Conservation (phyloP, 2,888 invertebrate species). For the Tiliacea citrago region DNA sequence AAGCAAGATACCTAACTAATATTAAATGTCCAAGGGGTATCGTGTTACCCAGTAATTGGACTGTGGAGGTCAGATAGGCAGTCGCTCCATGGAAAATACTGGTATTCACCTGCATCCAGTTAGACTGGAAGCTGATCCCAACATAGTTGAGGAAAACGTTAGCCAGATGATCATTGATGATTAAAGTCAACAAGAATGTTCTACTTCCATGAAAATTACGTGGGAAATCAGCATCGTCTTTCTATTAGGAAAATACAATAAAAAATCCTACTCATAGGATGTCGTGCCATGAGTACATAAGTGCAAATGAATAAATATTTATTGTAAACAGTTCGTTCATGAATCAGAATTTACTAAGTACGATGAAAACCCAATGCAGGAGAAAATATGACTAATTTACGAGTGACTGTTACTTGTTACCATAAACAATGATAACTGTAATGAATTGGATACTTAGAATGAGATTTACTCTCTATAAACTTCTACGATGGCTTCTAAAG, state of each 20-base stretch:
- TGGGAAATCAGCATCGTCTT: slow-evolving; percentile 24
- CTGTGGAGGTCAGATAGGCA: neutral
- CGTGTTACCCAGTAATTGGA: neutral
- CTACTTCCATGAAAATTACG: slow-evolving; percentile 23
- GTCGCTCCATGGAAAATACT: neutral
- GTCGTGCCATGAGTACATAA: slow-evolving; percentile 14
- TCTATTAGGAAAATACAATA: slow-evolving; percentile 20
- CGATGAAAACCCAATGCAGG: slow-evolving; percentile 23
- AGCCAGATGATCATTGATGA: neutral
- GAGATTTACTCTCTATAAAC: slow-evolving; percentile 33
- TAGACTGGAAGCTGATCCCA: neutral
- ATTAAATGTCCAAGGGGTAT: neutral
- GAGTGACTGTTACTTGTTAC: slow-evolving; percentile 6
- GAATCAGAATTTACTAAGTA: slow-evolving; percentile 40
- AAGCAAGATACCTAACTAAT: slow-evolving; percentile 15
- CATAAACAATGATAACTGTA: slow-evolving; percentile 27
- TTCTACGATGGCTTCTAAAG: slow-evolving; percentile 11
- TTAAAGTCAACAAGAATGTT: slow-evolving; percentile 3
- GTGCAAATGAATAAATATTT: slow-evolving; percentile 12
- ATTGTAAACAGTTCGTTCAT: slow-evolving; percentile 27
- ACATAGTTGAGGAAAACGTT: neutral
- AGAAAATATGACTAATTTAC: slow-evolving; percentile 50
- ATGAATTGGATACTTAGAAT: slow-evolving; percentile 22
- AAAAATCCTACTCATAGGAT: slow-evolving; percentile 15
- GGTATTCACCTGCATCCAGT: too few relatives aligned